phyloP scores from a whole-genome alignment of 2,797 vertebrate species.

The Myotis findleyi region DNA sequence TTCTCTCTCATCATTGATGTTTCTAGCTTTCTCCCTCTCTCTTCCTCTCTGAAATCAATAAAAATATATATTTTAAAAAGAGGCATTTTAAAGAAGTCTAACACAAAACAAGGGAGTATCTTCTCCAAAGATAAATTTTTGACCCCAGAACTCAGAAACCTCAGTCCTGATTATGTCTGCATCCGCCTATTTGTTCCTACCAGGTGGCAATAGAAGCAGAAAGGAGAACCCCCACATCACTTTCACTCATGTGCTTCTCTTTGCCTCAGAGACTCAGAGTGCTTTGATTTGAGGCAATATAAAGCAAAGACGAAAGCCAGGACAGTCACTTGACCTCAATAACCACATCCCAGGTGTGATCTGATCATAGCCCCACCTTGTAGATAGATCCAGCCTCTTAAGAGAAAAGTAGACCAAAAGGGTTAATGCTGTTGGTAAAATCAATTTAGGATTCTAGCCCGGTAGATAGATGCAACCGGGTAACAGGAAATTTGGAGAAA shows the following conservation, averaged over 20 bases:
- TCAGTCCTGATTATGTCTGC: not conserved
- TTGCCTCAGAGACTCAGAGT: not conserved
- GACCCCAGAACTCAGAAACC: not conserved
- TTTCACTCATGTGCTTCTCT: conserved; percentile 21
- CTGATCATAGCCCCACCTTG: not conserved
- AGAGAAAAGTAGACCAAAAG: not conserved
- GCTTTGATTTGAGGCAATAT: not conserved
- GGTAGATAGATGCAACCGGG: not conserved
- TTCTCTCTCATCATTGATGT: too few relatives aligned
- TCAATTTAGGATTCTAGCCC: not conserved
- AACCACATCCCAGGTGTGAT: not conserved
- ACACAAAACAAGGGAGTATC: not conserved
- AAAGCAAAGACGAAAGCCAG: conserved; percentile 3
- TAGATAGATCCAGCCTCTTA: not conserved
- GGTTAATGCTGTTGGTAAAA: not conserved
- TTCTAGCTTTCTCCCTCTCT: too few relatives aligned
- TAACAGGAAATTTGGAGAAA: not conserved
- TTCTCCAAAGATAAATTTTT: conserved; percentile 37
- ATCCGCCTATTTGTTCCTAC: not conserved
- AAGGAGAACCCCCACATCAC: not conserved
- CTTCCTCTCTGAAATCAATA: too few relatives aligned
- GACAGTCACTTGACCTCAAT: not conserved
- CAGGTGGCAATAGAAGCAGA: not conserved
- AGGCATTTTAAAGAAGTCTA: not conserved
- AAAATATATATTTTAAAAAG: too few relatives aligned